These are phyloP conservation scores for Tipula vernalis DNA, from an alignment of 2,888 invertebrate species.

Conservation along the genomic window DNA sequence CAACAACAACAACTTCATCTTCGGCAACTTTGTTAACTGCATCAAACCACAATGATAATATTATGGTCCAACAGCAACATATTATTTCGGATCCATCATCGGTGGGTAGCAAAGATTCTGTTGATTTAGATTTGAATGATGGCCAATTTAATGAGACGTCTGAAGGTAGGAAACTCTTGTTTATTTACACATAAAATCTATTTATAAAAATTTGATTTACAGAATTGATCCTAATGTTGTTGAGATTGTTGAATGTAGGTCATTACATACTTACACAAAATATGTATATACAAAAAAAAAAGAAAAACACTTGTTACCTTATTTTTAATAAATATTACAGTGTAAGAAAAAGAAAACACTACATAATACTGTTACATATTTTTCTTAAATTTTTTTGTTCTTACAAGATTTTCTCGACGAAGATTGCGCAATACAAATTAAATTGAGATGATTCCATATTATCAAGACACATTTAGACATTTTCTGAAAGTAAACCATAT, in stretches of 20 bases:
- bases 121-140: not conserved
- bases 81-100: constrained; percentile 8
- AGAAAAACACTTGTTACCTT: not conserved
- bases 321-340: not conserved
- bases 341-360: not conserved
- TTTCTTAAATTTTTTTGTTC: not conserved
- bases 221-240: not conserved
- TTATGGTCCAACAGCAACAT: not conserved
- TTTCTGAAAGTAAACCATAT: not conserved
- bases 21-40: not conserved
- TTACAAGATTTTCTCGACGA: not conserved
- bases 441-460: not conserved
- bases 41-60: not conserved
- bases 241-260: constrained; percentile 5
- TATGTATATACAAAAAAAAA: not conserved
- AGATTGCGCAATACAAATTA: not conserved
- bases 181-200: not conserved
- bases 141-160: not conserved
- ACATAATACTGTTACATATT: not conserved
- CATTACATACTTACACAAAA: not conserved
- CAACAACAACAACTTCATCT: not conserved
- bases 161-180: constrained; percentile 6
- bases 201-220: not conserved
- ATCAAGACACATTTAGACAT: not conserved
- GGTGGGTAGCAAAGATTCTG: not conserved